Percentiles rank a stretch among this genome's conserved stretches.
Evolutionary conservation across 2,888 invertebrate species (phyloP).

Genomic region (Ametastegia equiseti): DNA sequence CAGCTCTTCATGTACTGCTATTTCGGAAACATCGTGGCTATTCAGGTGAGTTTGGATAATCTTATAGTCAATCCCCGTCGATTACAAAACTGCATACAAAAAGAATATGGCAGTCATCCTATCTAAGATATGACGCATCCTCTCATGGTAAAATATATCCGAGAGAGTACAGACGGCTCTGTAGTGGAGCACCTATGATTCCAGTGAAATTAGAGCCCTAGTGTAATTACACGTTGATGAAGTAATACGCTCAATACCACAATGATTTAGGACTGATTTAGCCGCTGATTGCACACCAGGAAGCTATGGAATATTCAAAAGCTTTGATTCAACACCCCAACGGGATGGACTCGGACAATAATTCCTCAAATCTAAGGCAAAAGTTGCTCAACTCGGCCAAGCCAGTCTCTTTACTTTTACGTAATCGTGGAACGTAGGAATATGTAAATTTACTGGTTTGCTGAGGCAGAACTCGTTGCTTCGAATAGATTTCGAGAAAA

Average conservation of each 20-base stretch:
- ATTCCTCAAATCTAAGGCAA: not conserved
- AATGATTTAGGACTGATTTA: not conserved
- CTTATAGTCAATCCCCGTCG: no score
- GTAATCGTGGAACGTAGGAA: not conserved
- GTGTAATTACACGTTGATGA: constrained; percentile 17
- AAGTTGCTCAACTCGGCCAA: not conserved
- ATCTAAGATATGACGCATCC: no score
- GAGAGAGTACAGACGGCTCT: no score
- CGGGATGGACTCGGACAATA: not conserved
- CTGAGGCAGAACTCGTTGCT: no score
- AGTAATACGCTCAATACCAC: constrained; percentile 1
- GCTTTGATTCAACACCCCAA: not conserved
- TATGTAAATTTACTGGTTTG: not conserved
- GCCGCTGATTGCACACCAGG: not conserved
- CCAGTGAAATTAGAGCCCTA: not conserved
- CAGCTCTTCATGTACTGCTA: constrained; percentile 34
- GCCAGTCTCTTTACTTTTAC: not conserved
- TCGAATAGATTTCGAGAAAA: no score
- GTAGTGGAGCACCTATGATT: not conserved
- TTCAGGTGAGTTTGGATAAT: constrained; percentile 32
- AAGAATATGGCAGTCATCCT: no score
- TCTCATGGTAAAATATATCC: no score
- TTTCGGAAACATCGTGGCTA: constrained; percentile 8
- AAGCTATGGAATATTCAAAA: constrained; percentile 13
- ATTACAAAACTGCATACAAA: no score